Evolutionary conservation across 2,113 vertebrate genomes (phyloP).

Genomic region (Zosterops lateralis): DNA sequence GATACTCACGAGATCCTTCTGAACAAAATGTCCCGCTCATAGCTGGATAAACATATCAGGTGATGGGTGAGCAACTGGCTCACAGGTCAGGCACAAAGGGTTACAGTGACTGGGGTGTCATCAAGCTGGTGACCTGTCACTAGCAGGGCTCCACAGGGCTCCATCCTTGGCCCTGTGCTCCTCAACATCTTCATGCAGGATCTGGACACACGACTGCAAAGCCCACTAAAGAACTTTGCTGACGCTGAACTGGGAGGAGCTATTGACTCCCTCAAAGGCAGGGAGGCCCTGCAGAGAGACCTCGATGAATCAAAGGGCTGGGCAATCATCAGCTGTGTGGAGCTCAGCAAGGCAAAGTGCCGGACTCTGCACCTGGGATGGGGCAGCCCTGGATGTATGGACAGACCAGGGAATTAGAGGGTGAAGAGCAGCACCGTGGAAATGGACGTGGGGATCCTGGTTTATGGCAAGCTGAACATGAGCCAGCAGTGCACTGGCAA

Average conservation of each 20-base stretch:
- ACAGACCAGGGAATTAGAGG: not conserved
- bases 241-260: not conserved
- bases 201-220: fast-evolving
- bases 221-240: no score
- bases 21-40: not conserved
- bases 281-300: not conserved
- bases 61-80: not conserved
- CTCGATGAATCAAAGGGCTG: fast-evolving
- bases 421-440: not conserved
- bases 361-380: not conserved
- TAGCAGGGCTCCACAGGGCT: not conserved
- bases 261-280: not conserved
- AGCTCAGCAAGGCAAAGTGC: not conserved
- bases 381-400: not conserved
- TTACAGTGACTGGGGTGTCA: not conserved
- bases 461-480: fast-evolving
- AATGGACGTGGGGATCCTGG: not conserved
- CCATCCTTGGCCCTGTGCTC: not conserved
- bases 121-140: not conserved
- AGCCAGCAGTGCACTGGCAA: not conserved
- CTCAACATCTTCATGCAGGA: no score
- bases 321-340: fast-evolving
- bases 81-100: not conserved
- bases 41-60: not conserved
- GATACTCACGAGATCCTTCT: not conserved